A percentile compares a stretch with the other conserved stretches of the same genome.
Conservation (phyloP, 2,888 invertebrate species). For the Diabrotica balteata region DNA sequence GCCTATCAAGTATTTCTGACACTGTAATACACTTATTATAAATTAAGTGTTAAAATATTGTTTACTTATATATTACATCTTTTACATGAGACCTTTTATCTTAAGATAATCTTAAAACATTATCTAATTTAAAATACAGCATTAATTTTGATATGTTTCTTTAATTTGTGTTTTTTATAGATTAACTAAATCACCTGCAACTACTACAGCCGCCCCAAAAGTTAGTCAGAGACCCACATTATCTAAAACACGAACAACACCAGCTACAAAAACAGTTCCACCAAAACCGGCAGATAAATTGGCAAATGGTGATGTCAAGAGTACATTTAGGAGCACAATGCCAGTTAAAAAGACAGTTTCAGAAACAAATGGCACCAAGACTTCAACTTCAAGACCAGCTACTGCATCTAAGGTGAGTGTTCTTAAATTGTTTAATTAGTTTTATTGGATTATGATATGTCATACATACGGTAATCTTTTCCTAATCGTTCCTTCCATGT, state of each 20-base stretch:
- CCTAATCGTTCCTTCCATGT: too few relatives aligned
- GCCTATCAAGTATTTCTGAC: too few relatives aligned
- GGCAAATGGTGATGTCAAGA: conserved; percentile 66
- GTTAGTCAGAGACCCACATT: conserved; percentile 27
- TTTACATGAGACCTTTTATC: too few relatives aligned
- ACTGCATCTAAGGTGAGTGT: conserved; percentile 21
- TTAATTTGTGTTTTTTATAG: too few relatives aligned
- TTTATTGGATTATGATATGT: too few relatives aligned
- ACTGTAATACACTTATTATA: too few relatives aligned
- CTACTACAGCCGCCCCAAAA: conserved; percentile 32
- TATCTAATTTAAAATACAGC: too few relatives aligned
- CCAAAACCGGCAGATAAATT: conserved; percentile 58
- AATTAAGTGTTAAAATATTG: too few relatives aligned
- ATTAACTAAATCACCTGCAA: conserved; percentile 35
- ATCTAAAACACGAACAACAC: conserved; percentile 29
- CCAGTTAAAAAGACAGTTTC: conserved; percentile 31
- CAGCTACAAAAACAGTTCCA: conserved; percentile 38
- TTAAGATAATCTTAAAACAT: too few relatives aligned
- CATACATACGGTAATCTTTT: too few relatives aligned
- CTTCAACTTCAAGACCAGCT: conserved; percentile 26
- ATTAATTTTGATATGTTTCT: too few relatives aligned
- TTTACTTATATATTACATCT: too few relatives aligned
- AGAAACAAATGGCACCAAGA: conserved; percentile 20
- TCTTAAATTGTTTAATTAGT: neutral
- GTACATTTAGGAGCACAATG: conserved; percentile 41